Evolutionary conservation across 2,888 invertebrate species (phyloP).

Genomic region (Ennomos erosarius): DNA sequence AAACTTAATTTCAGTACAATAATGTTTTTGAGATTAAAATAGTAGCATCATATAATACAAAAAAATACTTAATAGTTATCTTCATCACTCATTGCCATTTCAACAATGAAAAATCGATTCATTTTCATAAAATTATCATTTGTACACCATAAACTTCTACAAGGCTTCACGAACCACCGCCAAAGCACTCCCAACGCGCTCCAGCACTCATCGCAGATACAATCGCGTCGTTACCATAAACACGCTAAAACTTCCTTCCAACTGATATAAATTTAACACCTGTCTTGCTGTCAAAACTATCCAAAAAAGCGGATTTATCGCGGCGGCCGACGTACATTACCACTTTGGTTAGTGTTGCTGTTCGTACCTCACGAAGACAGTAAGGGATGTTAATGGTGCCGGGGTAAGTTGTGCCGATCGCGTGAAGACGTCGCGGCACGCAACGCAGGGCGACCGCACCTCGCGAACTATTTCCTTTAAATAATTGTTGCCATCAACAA

Average conservation of each 20-base stretch:
- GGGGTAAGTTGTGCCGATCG: constrained; percentile 34
- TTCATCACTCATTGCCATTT: constrained; percentile 8
- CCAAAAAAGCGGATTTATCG: constrained; percentile 44
- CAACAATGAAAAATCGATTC: constrained; percentile 38
- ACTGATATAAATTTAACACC: constrained; percentile 73
- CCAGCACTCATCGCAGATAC: constrained; percentile 51
- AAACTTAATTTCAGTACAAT: too few species aligned
- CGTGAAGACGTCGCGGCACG: constrained; percentile 49
- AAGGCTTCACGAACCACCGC: constrained; percentile 36
- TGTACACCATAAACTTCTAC: constrained; percentile 54
- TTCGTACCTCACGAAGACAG: constrained; percentile 40
- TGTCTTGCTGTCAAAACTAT: constrained; percentile 64
- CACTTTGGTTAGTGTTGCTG: constrained; percentile 43
- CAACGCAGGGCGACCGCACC: constrained; percentile 50
- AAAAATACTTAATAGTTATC: constrained; percentile 1
- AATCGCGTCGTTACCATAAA: constrained; percentile 55
- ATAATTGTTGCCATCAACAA: constrained; percentile 70
- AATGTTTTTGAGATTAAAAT: too few species aligned
- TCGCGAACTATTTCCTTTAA: constrained; percentile 62
- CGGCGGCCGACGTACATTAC: constrained; percentile 49
- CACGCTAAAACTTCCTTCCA: constrained; percentile 59
- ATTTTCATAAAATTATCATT: constrained; percentile 63
- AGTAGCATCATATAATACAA: neutral
- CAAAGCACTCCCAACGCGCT: constrained; percentile 29
- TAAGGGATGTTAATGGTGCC: constrained; percentile 45